These are phyloP conservation scores for Chaenocephalus aceratus DNA, from an alignment of 2,113 vertebrate species.

Conservation along the genomic window DNA sequence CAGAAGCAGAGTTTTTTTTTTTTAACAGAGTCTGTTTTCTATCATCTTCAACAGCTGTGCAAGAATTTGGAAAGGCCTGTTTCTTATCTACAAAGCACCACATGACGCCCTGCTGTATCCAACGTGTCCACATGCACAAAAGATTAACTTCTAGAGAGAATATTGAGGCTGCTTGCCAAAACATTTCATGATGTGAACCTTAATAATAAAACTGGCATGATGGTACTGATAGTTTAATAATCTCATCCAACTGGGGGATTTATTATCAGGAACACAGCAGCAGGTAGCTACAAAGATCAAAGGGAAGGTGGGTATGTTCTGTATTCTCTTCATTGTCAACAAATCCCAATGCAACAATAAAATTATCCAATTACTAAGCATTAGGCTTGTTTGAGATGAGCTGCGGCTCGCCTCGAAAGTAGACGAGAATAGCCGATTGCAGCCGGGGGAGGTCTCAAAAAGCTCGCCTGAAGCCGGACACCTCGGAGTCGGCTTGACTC, in stretches of 20 bases:
- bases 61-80: slow-evolving; percentile 31
- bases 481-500: too few species aligned
- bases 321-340: background rate
- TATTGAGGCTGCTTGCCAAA: background rate
- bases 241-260: slow-evolving; percentile 1
- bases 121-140: slow-evolving; percentile 21
- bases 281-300: background rate
- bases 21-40: background rate
- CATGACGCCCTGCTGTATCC: slow-evolving; percentile 2
- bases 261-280: background rate
- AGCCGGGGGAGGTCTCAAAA: too few species aligned
- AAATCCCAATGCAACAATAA: background rate
- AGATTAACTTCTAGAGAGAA: background rate
- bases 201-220: background rate
- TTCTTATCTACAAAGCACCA: slow-evolving; percentile 9
- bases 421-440: too few species aligned
- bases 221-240: slow-evolving; percentile 4
- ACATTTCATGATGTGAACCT: background rate
- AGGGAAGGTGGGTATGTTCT: background rate
- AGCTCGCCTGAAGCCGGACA: too few species aligned
- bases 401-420: too few species aligned
- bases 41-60: slow-evolving; percentile 44
- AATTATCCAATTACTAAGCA: background rate
- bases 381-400: too few species aligned
- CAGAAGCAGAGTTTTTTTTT: background rate